Base-by-base conservation (phyloP, 1,140 invertebrate species). In the Trissolcus basalis region DNA sequence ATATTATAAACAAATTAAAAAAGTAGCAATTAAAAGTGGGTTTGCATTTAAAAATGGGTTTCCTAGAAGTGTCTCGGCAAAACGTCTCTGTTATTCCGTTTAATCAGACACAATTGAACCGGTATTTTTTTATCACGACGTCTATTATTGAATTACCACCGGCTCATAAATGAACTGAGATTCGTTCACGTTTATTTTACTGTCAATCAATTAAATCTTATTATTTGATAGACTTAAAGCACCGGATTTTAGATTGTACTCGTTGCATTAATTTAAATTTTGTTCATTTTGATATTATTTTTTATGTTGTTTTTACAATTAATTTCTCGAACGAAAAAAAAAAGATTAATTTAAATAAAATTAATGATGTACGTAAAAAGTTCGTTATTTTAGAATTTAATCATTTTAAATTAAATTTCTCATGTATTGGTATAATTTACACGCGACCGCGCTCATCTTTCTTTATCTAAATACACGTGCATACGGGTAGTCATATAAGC, bases 91-190 rank as follows among this genome's bases (percentile, higher is more conserved):
- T 51, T 36, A 51, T 19, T n/a, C n/a, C 41, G 13, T 36, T 39
- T 36, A 68, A 69, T 69, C 48, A 50, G 10, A 15, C 19, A 61
- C 67, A 55, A 70, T 65, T 65, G 55, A 47, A 47, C 12, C 49
- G 54, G 68, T 59, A 50, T 65, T 79, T 70, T 79, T 79, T 78
- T 39, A 79, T 72, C 58, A 54, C 56, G 51, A 47, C n/a, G 55
- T 13, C 49, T 58, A 51, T 71, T 71, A 79, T 75, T 68, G 51
- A 75, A 79, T 79, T 71, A 79, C 39, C 19, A 27, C 19, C 19
- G 15, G 36, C 9, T 12, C 43, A 27, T 15, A 35, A 63, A 48
- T 54, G 43, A 60, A 69, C 43, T 33, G 50, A 48, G 55, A 60
- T 53, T 49, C 43, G 43, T 55, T n/a, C 7, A 63, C 27, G 33